phyloP scores from a whole-genome alignment of 2,888 invertebrate genomes.

The Hylaea fasciaria region DNA sequence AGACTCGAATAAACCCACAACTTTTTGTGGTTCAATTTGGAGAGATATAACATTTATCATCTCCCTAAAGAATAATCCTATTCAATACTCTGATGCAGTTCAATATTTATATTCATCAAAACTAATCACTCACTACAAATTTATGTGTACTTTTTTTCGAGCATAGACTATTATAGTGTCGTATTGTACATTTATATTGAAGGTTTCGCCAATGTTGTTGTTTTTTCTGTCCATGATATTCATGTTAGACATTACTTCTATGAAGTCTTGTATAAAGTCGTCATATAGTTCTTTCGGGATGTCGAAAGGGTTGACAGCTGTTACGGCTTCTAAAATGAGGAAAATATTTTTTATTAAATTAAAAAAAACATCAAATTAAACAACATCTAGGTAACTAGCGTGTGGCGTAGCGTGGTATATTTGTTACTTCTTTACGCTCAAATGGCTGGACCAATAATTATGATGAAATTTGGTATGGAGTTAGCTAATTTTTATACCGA shows the following conservation, averaged over 20 bases:
- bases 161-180: constrained; percentile 46
- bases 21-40: no score
- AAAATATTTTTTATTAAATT: no score
- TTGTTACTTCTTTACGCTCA: no score
- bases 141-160: constrained; percentile 29
- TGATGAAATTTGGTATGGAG: no score
- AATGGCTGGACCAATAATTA: no score
- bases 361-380: no score
- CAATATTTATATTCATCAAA: background rate
- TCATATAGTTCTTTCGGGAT: constrained; percentile 85
- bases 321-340: constrained; percentile 83
- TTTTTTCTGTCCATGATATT: constrained; percentile 64
- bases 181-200: constrained; percentile 40
- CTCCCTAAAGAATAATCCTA: no score
- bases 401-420: no score
- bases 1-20: no score
- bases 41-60: no score
- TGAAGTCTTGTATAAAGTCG: constrained; percentile 86
- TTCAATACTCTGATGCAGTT: background rate
- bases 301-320: constrained; percentile 89
- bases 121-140: background rate
- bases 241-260: constrained; percentile 76
- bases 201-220: constrained; percentile 62
- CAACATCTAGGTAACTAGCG: no score
- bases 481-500: no score